phyloP scores from a whole-genome alignment of 2,797 vertebrate species.

The Argya squamiceps region DNA sequence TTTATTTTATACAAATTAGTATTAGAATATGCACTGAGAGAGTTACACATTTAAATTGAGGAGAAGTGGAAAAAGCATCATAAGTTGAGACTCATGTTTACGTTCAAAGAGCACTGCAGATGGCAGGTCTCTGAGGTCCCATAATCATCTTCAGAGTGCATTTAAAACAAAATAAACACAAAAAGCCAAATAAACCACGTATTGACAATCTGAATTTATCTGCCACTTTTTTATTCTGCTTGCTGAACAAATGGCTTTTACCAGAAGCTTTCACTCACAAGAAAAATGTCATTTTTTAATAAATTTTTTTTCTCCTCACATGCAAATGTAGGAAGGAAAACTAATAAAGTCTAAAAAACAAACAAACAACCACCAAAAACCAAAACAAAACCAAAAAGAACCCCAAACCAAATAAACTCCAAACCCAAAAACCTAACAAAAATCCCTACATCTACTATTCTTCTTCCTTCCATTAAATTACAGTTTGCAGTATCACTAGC shows the following conservation, averaged over 20 bases:
- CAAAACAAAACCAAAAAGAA: too few relatives aligned
- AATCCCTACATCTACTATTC: neutral
- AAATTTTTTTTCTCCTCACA: neutral
- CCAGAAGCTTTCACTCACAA: neutral
- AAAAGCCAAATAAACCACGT: neutral
- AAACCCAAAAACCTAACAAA: neutral
- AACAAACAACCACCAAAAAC: neutral
- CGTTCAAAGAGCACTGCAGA: neutral
- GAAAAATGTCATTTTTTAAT: neutral
- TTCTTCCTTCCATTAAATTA: neutral
- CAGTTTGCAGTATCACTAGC: fast-evolving
- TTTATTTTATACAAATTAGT: neutral
- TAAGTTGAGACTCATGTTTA: neutral
- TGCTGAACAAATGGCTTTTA: neutral
- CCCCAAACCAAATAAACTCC: too few relatives aligned
- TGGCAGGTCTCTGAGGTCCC: neutral
- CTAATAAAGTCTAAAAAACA: neutral
- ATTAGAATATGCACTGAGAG: neutral
- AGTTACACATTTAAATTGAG: neutral
- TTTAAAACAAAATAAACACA: neutral
- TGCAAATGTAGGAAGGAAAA: neutral
- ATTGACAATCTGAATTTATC: neutral
- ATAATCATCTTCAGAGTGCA: neutral
- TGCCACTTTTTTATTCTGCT: neutral
- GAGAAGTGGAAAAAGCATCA: neutral